Evolutionary conservation across 2,888 invertebrate genomes (phyloP).

Genomic region (Hyposoter dolosus): DNA sequence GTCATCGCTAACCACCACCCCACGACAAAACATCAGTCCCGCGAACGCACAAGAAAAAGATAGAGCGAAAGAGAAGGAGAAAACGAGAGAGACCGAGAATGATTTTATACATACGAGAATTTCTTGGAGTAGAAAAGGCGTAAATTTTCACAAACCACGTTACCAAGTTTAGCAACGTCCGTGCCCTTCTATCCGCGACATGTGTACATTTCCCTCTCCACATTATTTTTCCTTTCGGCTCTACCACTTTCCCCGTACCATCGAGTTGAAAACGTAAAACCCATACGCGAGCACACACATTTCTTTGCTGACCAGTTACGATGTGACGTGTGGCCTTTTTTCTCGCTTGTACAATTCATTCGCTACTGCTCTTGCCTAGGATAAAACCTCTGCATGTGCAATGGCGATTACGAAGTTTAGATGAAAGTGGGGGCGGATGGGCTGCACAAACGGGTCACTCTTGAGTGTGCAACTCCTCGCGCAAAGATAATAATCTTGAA

Average conservation of each 20-base stretch:
- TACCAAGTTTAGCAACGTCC: background rate
- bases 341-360: background rate
- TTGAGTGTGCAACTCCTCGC: conserved; percentile 18
- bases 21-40: background rate
- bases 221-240: background rate
- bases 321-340: conserved; percentile 9
- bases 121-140: background rate
- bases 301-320: conserved; percentile 12
- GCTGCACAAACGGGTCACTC: background rate
- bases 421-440: background rate
- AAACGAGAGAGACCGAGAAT: conserved; percentile 43
- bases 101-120: background rate
- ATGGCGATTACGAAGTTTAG: conserved; percentile 28
- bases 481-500: background rate
- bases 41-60: conserved; percentile 1
- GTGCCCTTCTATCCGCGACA: background rate
- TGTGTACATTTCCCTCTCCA: background rate
- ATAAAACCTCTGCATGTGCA: background rate
- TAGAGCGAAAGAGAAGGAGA: background rate
- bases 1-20: conserved; percentile 14
- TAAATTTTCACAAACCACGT: background rate
- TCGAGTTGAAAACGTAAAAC: background rate
- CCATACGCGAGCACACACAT: background rate
- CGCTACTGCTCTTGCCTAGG: background rate
- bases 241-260: background rate